Base-by-base conservation (phyloP, 2,888 invertebrate genomes). In the Aphodius sticticus region DNA sequence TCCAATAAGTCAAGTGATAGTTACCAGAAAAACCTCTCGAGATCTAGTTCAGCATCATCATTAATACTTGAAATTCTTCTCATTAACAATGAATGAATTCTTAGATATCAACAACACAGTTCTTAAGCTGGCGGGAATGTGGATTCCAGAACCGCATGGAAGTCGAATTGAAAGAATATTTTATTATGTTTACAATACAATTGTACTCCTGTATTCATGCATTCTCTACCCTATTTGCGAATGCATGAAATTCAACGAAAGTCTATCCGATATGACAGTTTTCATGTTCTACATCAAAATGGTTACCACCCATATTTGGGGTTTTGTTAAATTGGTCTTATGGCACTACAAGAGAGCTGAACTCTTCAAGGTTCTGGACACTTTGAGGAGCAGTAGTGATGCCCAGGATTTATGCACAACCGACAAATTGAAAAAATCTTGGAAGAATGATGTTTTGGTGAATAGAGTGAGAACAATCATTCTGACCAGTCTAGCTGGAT, bases 231-330 rank as follows among this genome's bases (percentile, higher is more conserved):
- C 83, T 4, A 79, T 82, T 36, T 82, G 83, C 0, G 83, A 84
- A 78, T 80, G 83, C 69, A 76, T 81, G 3, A 76, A 81, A 12
- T 76, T 82, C 7, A 35, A 14, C 36, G 81, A 81, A 70, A 80
- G 82, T 7, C 72, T 78, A 2, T 69, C 74, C 12, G 74, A 83
- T 36, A 69, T 84, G 77, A 78, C 79, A 69, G 83, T 82, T 26
- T 72, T 84, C 69, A 81, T 83, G 35, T 83, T 82, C 79, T 83
- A 84, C 70, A 77, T 83, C 26, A 83, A 83, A 72, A 83, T 84
- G 79, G 82, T 82, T n/a, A 79, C 83, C 74, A 83, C 84, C 6
- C 83, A 83, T 70, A 71, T 82, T 1, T 79, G 83, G 7, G 81
- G 82, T 2, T 79, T 81, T 26, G 80, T 81, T 74, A 84, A 84